Percentiles rank a stretch among this genome's conserved stretches.
These are phyloP conservation scores for Tenthredo notha DNA, from an alignment of 2,888 invertebrate genomes.

Conservation along the genomic window DNA sequence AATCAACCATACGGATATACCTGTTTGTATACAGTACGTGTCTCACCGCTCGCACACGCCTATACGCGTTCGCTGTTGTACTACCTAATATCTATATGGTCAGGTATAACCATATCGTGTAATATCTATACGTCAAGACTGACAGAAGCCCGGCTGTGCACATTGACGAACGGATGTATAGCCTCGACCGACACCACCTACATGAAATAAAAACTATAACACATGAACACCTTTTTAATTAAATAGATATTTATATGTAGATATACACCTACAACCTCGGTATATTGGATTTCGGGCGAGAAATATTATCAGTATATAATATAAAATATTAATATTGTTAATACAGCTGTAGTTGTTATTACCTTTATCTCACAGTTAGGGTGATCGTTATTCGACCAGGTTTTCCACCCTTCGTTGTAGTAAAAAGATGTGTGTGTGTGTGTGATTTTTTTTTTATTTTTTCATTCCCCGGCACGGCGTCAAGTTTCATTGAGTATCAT, in stretches of 20 bases:
- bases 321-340: background rate
- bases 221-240: constrained; percentile 36
- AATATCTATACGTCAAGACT: background rate
- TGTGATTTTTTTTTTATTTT: background rate
- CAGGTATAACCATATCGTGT: background rate
- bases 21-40: background rate
- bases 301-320: background rate
- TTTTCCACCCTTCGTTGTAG: background rate
- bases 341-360: background rate
- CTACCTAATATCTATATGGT: constrained; percentile 29
- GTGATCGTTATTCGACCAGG: background rate
- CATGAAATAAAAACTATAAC: background rate
- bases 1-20: constrained; percentile 39
- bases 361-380: background rate
- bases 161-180: constrained; percentile 37
- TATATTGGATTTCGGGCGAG: background rate
- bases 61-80: background rate
- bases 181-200: background rate
- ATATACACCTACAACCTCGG: background rate
- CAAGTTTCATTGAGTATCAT: background rate
- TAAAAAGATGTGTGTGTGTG: background rate
- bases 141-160: constrained; percentile 35
- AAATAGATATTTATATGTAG: background rate
- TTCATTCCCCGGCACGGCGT: background rate
- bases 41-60: background rate